Percentiles rank a stretch among this genome's conserved stretches.
These are phyloP conservation scores for Drosophila aldrichi DNA, from an alignment of 2,888 invertebrate species.

Conservation along the genomic window DNA sequence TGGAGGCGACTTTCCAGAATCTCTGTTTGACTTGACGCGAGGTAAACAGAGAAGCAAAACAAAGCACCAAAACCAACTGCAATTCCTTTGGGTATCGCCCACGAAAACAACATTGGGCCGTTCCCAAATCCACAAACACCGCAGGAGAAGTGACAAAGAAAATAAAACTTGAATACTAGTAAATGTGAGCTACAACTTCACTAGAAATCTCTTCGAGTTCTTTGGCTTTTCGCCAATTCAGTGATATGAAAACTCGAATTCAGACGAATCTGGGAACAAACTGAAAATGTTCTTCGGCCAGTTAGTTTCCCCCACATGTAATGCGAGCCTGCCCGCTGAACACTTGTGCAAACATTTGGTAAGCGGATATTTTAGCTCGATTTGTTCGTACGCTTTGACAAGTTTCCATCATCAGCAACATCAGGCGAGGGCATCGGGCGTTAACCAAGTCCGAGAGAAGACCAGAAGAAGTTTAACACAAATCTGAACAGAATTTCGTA, in stretches of 20 bases:
- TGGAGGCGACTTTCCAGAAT: slow-evolving; percentile 35
- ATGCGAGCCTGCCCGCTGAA: slow-evolving; percentile 57
- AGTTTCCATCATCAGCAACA: slow-evolving; percentile 72
- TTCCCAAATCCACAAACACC: slow-evolving; percentile 23
- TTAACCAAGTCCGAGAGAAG: slow-evolving; percentile 7
- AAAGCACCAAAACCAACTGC: slow-evolving; percentile 28
- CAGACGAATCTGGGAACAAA: slow-evolving; percentile 2
- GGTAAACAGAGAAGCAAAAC: slow-evolving; percentile 33
- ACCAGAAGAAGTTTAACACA: slow-evolving; percentile 30
- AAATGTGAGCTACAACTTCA: neutral
- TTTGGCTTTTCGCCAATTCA: neutral
- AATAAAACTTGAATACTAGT: neutral
- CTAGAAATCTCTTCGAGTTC: neutral
- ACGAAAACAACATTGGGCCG: neutral
- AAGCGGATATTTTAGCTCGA: slow-evolving; percentile 81
- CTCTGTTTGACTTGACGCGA: slow-evolving; percentile 63
- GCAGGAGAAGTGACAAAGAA: neutral
- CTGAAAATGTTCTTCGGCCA: neutral
- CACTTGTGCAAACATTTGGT: slow-evolving; percentile 81
- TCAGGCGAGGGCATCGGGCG: slow-evolving; percentile 20
- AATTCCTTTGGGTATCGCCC: slow-evolving; percentile 63
- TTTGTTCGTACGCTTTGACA: slow-evolving; percentile 76
- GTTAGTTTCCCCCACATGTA: slow-evolving; percentile 32
- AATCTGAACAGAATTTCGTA: slow-evolving; percentile 49
- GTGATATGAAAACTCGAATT: slow-evolving; percentile 5